Conservation (phyloP, 92 coral and sea anemone species). For the Epizoanthus scotinus region DNA sequence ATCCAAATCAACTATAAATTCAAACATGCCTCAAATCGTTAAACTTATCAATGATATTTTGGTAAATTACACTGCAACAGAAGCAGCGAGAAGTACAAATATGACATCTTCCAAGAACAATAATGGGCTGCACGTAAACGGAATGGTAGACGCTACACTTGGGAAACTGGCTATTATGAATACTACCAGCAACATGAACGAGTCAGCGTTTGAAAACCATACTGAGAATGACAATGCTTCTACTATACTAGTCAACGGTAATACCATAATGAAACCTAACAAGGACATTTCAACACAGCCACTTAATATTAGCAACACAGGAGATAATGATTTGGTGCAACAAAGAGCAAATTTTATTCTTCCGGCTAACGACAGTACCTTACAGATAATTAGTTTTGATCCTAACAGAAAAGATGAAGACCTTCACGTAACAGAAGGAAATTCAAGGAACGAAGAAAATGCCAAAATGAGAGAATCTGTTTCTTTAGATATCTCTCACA, state of each 20-base stretch:
- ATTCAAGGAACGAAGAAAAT: slow-evolving; percentile 3
- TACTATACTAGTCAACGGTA: neutral
- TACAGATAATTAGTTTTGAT: neutral
- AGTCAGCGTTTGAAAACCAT: neutral
- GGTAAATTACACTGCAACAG: too few relatives aligned
- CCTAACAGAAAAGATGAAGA: neutral
- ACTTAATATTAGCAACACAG: neutral
- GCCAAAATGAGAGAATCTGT: slow-evolving; percentile 3
- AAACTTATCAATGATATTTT: too few relatives aligned
- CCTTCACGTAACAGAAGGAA: neutral
- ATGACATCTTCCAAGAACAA: neutral
- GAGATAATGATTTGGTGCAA: neutral
- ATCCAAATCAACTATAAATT: too few relatives aligned
- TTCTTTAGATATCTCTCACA: neutral
- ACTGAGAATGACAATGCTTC: neutral
- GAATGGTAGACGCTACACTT: neutral
- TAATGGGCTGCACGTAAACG: slow-evolving; percentile 28
- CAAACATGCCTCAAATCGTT: too few relatives aligned
- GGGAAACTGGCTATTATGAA: neutral
- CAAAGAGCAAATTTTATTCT: neutral
- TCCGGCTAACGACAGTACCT: neutral
- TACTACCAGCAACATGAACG: slow-evolving; percentile 3
- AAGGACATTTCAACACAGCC: neutral
- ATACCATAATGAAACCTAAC: neutral
- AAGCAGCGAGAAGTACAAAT: too few relatives aligned